A percentile compares a stretch with the other conserved stretches of the same genome.
These are phyloP conservation scores for Sminthurides bifidus DNA, from an alignment of 1,140 invertebrate species.

Conservation along the genomic window DNA sequence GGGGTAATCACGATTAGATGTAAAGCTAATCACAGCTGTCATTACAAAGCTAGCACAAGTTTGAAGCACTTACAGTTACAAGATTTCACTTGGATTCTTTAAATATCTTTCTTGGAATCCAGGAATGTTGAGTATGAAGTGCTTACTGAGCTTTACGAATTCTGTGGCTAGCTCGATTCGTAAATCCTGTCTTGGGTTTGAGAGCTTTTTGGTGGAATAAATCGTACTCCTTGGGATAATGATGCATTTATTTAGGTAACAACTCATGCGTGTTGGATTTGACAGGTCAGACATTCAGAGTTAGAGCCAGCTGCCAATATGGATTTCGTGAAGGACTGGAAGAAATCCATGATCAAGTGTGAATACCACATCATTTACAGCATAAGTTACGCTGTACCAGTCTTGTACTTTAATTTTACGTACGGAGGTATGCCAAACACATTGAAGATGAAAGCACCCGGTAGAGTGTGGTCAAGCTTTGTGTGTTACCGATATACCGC, in stretches of 20 bases:
- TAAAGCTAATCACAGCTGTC: too few relatives aligned
- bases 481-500: too few relatives aligned
- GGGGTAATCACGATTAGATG: too few relatives aligned
- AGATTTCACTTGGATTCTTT: too few relatives aligned
- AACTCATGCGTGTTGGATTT: background rate
- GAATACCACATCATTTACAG: constrained; percentile 38
- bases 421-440: constrained; percentile 2
- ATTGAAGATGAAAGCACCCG: background rate
- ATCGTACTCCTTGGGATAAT: background rate
- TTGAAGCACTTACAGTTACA: too few relatives aligned
- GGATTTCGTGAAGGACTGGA: background rate
- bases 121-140: too few relatives aligned
- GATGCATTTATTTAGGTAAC: background rate
- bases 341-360: background rate
- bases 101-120: too few relatives aligned
- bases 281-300: background rate
- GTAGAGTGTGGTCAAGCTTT: background rate
- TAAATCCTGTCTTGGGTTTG: background rate
- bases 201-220: background rate
- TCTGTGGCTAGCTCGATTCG: too few relatives aligned
- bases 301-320: background rate
- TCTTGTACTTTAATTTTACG: constrained; percentile 38
- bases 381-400: constrained; percentile 38
- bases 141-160: too few relatives aligned
- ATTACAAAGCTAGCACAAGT: too few relatives aligned